Conservation (phyloP, 2,888 invertebrate species). For the Hemicrepidius hirtus region DNA sequence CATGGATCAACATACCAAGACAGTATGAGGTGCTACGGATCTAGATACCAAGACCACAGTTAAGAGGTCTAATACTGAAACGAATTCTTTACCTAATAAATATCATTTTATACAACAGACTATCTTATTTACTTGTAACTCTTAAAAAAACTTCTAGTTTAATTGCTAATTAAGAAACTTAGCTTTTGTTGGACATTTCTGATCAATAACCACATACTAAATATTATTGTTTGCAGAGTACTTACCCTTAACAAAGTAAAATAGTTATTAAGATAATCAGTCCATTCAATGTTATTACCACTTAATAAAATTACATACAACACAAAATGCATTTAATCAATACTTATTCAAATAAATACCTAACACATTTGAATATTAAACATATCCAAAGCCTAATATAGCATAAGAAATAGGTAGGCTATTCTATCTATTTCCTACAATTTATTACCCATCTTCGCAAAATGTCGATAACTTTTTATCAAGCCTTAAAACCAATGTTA, state of each 20-base stretch:
- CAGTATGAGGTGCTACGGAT: too few species aligned
- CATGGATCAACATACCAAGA: too few species aligned
- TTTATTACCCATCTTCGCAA: not conserved
- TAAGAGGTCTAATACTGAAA: too few species aligned
- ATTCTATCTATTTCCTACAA: not conserved
- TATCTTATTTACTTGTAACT: too few species aligned
- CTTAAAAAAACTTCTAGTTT: too few species aligned
- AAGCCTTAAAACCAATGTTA: slow-evolving; percentile 41
- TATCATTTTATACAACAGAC: too few species aligned
- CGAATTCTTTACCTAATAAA: too few species aligned
- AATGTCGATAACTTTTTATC: slow-evolving; percentile 39
- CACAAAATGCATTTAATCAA: not conserved
- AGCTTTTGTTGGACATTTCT: too few species aligned
- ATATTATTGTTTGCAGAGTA: too few species aligned
- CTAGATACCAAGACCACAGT: too few species aligned
- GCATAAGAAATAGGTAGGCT: not conserved
- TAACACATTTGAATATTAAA: slow-evolving; percentile 6
- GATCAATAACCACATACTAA: too few species aligned
- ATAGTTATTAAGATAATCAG: not conserved
- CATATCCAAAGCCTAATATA: not conserved
- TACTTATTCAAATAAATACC: slow-evolving; percentile 4
- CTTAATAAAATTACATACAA: slow-evolving; percentile 27
- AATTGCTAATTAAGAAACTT: too few species aligned
- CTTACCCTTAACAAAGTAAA: not conserved
- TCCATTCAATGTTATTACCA: slow-evolving; percentile 7